phyloP scores from a whole-genome alignment of 2,113 vertebrate genomes.

The Dermatemys mawii region DNA sequence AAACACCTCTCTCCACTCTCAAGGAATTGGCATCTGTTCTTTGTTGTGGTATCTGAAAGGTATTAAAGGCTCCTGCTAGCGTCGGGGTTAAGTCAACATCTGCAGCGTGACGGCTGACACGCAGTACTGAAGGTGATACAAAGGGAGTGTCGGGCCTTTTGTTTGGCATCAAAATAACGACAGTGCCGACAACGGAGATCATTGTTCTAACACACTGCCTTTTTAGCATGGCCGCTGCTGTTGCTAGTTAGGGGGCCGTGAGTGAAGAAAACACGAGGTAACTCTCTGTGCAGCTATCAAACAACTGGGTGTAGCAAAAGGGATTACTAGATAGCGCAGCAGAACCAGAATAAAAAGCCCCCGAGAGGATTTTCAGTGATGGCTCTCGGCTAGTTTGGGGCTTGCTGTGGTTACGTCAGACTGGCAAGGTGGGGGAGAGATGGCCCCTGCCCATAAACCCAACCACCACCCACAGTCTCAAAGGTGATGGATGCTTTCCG shows the following conservation, averaged over 20 bases:
- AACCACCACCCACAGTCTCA: background rate
- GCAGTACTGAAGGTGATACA: conserved; percentile 59
- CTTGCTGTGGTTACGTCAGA: fast-evolving
- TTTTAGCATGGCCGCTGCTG: background rate
- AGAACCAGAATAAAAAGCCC: background rate
- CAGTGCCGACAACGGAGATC: background rate
- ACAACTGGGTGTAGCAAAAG: background rate
- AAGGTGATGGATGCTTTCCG: background rate
- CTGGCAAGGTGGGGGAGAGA: background rate
- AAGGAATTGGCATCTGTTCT: conserved; percentile 54
- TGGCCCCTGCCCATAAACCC: background rate
- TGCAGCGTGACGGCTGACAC: conserved; percentile 60
- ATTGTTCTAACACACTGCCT: background rate
- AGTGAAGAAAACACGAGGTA: background rate
- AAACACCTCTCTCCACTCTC: conserved; percentile 47
- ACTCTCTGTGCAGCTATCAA: conserved; percentile 24
- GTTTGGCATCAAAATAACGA: conserved; percentile 57
- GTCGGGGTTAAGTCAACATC: conserved; percentile 57
- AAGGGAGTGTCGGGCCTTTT: conserved; percentile 22
- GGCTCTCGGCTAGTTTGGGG: background rate
- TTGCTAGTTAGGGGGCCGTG: background rate
- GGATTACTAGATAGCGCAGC: background rate
- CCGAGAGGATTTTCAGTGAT: background rate
- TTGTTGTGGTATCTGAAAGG: conserved; percentile 56
- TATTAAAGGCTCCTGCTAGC: conserved; percentile 61